These are phyloP conservation scores for Sminthurinus signatus DNA, from an alignment of 1,140 invertebrate genomes.

Conservation along the genomic window DNA sequence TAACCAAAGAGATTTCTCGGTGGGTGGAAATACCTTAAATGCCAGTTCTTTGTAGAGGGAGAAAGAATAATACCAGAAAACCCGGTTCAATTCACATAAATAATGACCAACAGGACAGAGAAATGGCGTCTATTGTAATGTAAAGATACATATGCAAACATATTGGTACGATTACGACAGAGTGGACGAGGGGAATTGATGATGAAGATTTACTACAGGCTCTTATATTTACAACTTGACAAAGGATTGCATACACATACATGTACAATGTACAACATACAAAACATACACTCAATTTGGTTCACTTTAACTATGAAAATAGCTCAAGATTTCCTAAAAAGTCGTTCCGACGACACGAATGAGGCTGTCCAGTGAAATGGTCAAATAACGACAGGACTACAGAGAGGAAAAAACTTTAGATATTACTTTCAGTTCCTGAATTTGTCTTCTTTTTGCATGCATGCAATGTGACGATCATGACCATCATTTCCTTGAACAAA, in stretches of 20 bases:
- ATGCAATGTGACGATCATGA: constrained; percentile 26
- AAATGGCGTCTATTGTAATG: too few species aligned
- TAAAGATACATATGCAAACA: too few species aligned
- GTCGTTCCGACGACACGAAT: not conserved
- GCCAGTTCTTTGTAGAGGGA: not conserved
- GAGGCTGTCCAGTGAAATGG: not conserved
- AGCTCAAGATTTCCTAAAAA: not conserved
- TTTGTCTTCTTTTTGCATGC: not conserved
- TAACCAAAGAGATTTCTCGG: constrained; percentile 4
- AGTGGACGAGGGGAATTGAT: not conserved
- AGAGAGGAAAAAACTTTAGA: not conserved
- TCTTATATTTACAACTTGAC: constrained; percentile 10
- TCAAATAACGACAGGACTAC: not conserved
- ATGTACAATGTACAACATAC: not conserved
- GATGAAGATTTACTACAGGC: constrained; percentile 8
- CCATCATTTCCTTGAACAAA: constrained; percentile 25
- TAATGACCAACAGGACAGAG: too few species aligned
- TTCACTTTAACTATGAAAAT: not conserved
- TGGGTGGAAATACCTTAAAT: constrained; percentile 4
- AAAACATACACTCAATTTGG: not conserved
- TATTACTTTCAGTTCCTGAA: not conserved
- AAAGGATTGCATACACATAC: constrained; percentile 2
- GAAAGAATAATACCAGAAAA: not conserved
- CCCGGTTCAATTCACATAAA: too few species aligned
- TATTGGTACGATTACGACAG: too few species aligned